phyloP scores from a whole-genome alignment of 2,888 invertebrate genomes.

The Xanthorhoe spadicearia region DNA sequence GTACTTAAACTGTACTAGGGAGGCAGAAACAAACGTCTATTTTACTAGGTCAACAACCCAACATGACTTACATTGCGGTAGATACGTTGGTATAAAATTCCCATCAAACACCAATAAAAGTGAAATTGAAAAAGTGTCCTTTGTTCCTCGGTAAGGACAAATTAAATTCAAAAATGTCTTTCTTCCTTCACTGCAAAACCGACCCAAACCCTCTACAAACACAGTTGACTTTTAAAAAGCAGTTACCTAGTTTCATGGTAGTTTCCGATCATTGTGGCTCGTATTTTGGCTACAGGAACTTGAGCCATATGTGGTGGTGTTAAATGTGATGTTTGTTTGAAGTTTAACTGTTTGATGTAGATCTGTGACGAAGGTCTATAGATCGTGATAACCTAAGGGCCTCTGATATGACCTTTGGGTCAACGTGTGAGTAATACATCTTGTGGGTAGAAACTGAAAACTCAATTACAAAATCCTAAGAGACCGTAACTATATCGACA shows the following conservation, averaged over 20 bases:
- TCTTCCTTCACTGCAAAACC: conserved; percentile 7
- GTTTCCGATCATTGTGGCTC: conserved; percentile 6
- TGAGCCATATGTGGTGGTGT: neutral
- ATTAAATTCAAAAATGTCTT: conserved; percentile 22
- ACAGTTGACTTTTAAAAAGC: conserved; percentile 11
- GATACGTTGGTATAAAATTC: conserved; percentile 17
- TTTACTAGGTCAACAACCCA: neutral
- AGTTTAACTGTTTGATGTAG: conserved; percentile 30
- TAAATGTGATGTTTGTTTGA: conserved; percentile 18
- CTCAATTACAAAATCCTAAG: neutral
- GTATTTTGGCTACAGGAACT: neutral
- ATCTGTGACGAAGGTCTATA: conserved; percentile 39
- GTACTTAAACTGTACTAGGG: too few relatives aligned
- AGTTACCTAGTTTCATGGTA: conserved; percentile 3
- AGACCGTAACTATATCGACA: neutral
- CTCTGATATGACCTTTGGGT: conserved; percentile 36
- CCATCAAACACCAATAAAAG: conserved; percentile 32
- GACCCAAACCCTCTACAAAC: neutral
- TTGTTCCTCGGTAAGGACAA: conserved; percentile 28
- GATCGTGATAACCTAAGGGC: conserved; percentile 39
- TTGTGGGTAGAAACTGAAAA: conserved; percentile 6
- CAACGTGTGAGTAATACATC: conserved; percentile 29
- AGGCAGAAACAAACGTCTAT: neutral
- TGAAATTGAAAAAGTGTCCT: conserved; percentile 32
- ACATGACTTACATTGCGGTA: neutral